Conservation (phyloP, 1,140 invertebrate genomes). For the Calliphora vicina region DNA sequence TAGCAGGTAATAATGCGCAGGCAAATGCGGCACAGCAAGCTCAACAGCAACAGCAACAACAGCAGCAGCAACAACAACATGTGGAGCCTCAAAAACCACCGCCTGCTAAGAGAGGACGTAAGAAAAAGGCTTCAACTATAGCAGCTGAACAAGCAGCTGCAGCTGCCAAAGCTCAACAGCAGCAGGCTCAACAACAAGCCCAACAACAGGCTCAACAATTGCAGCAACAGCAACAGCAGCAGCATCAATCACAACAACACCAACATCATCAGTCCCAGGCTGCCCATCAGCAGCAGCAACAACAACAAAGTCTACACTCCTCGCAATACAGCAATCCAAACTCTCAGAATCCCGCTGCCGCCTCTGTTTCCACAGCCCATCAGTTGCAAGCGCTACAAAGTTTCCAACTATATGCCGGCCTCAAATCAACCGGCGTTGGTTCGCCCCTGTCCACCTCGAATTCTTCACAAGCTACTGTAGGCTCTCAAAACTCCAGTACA, state of each 20-base stretch:
- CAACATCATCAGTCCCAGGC: conserved; percentile 29
- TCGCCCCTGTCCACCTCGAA: conserved; percentile 41
- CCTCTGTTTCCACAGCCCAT: conserved; percentile 39
- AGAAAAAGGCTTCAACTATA: conserved; percentile 56
- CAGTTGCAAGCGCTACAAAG: conserved; percentile 59
- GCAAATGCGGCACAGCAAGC: conserved; percentile 39
- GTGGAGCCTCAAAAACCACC: conserved; percentile 12
- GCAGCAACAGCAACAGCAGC: conserved; percentile 42
- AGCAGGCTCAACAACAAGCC: conserved; percentile 44
- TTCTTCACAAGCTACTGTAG: conserved; percentile 8
- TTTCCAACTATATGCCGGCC: conserved; percentile 67
- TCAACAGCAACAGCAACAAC: conserved; percentile 41
- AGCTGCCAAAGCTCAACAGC: conserved; percentile 42
- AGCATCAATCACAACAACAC: conserved; percentile 37
- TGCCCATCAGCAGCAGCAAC: neutral
- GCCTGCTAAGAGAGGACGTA: conserved; percentile 57
- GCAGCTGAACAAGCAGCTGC: conserved; percentile 52
- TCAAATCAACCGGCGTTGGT: conserved; percentile 60
- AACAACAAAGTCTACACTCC: neutral
- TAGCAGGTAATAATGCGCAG: conserved; percentile 35
- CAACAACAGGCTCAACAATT: conserved; percentile 44
- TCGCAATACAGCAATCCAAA: neutral
- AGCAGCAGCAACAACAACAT: conserved; percentile 40
- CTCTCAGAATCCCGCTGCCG: neutral
- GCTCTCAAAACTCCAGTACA: conserved; percentile 19